A percentile compares a stretch with the other conserved stretches of the same genome.
Conservation (phyloP, 2,113 vertebrate genomes). For the Cyanocitta stelleri region DNA sequence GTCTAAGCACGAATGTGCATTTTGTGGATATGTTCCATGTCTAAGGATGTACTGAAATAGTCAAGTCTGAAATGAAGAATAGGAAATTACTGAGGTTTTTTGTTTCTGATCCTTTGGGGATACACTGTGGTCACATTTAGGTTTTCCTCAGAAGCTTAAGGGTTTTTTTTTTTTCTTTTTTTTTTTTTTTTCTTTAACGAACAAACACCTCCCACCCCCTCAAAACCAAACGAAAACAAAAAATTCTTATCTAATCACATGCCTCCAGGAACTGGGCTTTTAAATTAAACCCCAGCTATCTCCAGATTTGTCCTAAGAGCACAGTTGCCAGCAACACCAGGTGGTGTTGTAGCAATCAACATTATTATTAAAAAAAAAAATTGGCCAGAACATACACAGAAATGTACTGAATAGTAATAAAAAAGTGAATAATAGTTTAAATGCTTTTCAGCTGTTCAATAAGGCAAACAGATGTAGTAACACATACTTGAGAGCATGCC, state of each 20-base stretch:
- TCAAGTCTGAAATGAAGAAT: neutral
- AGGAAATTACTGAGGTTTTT: neutral
- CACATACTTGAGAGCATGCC: constrained; percentile 15
- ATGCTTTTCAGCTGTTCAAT: constrained; percentile 57
- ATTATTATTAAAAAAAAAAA: neutral
- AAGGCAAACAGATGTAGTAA: constrained; percentile 58
- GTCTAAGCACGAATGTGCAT: neutral
- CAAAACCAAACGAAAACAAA: neutral
- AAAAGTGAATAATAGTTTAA: constrained; percentile 29
- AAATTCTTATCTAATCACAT: neutral
- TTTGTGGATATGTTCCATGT: neutral
- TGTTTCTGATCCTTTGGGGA: neutral
- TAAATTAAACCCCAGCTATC: constrained; percentile 15
- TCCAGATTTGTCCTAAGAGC: constrained; percentile 5
- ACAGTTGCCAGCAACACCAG: constrained; percentile 27
- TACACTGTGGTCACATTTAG: neutral
- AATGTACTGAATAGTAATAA: constrained; percentile 44
- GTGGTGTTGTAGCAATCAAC: constrained; percentile 33
- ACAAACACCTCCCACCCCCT: neutral
- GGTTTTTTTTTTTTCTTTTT: neutral
- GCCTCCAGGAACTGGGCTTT: neutral
- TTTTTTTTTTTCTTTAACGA: neutral
- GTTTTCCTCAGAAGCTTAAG: neutral
- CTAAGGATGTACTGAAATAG: neutral
- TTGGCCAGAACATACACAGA: constrained; percentile 21